A percentile compares a stretch with the other conserved stretches of the same genome.
Evolutionary conservation across 2,797 vertebrate species (phyloP).

Genomic region (Margarornis squamiger): DNA sequence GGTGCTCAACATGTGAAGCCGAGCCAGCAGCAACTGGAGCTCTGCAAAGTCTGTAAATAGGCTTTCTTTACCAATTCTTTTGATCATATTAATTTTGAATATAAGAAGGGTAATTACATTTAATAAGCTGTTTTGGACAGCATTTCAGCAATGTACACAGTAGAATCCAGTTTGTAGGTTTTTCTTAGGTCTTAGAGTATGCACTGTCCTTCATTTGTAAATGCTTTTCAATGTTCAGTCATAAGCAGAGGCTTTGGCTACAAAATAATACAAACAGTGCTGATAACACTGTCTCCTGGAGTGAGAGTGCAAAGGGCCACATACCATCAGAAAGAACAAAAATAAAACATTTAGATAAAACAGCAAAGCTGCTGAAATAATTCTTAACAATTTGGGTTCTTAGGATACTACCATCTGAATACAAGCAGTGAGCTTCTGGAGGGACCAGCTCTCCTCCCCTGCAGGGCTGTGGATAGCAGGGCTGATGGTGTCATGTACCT

Average conservation of each 20-base stretch:
- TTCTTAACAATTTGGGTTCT: background rate
- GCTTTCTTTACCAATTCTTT: background rate
- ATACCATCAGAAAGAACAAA: background rate
- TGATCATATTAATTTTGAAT: background rate
- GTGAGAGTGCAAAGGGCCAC: background rate
- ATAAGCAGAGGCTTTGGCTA: background rate
- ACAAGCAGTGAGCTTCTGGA: rapidly evolving
- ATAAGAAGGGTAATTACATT: conserved; percentile 12
- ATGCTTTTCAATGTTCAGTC: background rate
- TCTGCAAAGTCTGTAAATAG: background rate
- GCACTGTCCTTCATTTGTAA: background rate
- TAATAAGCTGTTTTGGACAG: background rate
- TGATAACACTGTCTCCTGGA: background rate
- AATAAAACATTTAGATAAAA: background rate
- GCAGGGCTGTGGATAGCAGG: background rate
- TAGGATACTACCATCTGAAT: background rate
- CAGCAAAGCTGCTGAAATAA: background rate
- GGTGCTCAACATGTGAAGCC: background rate
- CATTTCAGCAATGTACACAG: background rate
- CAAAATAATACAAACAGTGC: background rate
- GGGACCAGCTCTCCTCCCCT: rapidly evolving
- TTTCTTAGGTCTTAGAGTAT: background rate
- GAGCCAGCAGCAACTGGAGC: background rate
- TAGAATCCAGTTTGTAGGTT: background rate
- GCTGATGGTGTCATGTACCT: background rate